phyloP scores from a whole-genome alignment of 92 coral and sea anemone genomes.

The Zoanthus sansibaricus region DNA sequence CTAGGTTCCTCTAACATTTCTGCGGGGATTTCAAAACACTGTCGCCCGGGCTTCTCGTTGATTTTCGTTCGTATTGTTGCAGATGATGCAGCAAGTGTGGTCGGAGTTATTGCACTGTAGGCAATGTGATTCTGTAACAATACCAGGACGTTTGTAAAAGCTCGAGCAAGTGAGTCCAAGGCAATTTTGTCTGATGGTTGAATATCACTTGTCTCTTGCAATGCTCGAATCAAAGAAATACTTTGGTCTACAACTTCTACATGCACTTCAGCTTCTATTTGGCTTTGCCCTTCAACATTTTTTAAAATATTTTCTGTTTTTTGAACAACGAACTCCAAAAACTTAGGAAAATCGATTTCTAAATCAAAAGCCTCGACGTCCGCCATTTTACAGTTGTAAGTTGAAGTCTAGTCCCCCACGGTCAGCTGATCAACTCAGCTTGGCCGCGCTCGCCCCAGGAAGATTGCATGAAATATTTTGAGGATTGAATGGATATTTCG shows the following conservation, averaged over 20 bases:
- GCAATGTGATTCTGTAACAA: constrained; percentile 60
- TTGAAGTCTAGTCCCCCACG: not conserved
- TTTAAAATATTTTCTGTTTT: constrained; percentile 58
- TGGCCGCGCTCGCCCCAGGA: constrained; percentile 34
- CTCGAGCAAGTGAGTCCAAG: constrained; percentile 37
- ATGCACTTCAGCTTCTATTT: constrained; percentile 44
- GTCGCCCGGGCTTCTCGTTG: constrained; percentile 47
- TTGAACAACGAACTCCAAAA: constrained; percentile 62
- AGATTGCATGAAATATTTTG: not conserved
- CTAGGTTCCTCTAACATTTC: constrained; percentile 54
- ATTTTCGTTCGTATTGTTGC: constrained; percentile 40
- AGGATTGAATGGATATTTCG: constrained; percentile 40
- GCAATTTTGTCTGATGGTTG: constrained; percentile 33
- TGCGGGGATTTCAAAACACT: constrained; percentile 45
- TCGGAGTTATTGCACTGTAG: constrained; percentile 44
- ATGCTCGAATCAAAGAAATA: constrained; percentile 40
- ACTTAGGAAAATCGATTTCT: constrained; percentile 49
- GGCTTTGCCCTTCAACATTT: constrained; percentile 32
- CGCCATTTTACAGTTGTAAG: constrained; percentile 28
- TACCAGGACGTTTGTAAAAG: constrained; percentile 26
- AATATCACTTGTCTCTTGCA: constrained; percentile 46
- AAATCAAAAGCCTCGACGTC: constrained; percentile 23
- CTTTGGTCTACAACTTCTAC: constrained; percentile 33
- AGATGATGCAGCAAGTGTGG: constrained; percentile 46
- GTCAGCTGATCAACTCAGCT: not conserved